Percentiles rank a stretch among this genome's conserved stretches.
Conservation (phyloP, 1,140 invertebrate species). For the Brachionus rubens region DNA sequence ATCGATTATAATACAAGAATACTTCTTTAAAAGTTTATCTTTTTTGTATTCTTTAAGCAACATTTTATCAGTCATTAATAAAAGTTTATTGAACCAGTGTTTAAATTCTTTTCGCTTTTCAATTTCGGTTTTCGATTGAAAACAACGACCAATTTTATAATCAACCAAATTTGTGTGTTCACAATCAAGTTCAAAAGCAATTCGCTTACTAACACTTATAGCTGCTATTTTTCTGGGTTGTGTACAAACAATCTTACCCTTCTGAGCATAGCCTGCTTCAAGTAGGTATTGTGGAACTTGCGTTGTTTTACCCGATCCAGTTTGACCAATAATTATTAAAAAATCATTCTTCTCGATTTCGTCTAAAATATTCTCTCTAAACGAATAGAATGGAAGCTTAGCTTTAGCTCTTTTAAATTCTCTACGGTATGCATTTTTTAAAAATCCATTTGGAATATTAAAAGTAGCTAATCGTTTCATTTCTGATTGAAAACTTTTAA, state of each 20-base stretch:
- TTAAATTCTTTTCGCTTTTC: constrained; percentile 68
- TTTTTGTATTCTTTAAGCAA: constrained; percentile 87
- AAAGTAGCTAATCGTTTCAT: too few species aligned
- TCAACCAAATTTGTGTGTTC: constrained; percentile 70
- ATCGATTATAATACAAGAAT: constrained; percentile 84
- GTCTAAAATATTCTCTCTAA: too few species aligned
- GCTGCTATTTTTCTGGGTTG: constrained; percentile 59
- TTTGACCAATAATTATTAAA: constrained; percentile 63
- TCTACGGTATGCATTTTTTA: too few species aligned
- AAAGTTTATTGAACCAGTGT: constrained; percentile 67
- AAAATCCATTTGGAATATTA: too few species aligned
- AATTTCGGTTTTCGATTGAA: constrained; percentile 75
- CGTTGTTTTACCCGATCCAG: constrained; percentile 58
- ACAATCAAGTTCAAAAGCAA: constrained; percentile 59
- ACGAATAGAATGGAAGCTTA: too few species aligned
- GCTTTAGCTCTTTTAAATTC: too few species aligned
- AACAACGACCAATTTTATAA: constrained; percentile 84
- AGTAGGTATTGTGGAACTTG: constrained; percentile 59
- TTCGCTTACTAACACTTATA: constrained; percentile 55
- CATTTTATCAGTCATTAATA: constrained; percentile 94
- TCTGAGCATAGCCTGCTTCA: constrained; percentile 50
- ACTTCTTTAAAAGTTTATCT: constrained; percentile 83
- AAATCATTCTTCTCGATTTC: background rate
- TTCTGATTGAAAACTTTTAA: too few species aligned
- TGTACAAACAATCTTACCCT: constrained; percentile 54